A percentile compares a stretch with the other conserved stretches of the same genome.
Evolutionary conservation across 2,888 invertebrate genomes (phyloP).

Genomic region (Drosophila nr. fundita): DNA sequence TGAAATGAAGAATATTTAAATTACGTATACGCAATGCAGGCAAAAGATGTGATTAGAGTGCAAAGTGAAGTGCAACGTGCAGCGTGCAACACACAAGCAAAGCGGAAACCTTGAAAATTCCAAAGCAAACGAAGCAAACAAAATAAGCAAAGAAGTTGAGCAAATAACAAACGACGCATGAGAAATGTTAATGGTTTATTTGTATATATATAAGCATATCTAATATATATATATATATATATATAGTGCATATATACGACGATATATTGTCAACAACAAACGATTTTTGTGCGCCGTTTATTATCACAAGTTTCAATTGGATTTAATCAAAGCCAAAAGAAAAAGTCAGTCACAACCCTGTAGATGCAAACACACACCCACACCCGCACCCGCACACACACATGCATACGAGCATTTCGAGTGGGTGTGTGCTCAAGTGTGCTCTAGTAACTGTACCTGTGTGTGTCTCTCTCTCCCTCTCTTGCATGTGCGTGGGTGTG

Average conservation of each 20-base stretch:
- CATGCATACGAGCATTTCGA: conserved; percentile 5
- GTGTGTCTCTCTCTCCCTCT: not conserved
- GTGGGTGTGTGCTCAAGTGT: conserved; percentile 11
- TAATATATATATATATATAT: not conserved
- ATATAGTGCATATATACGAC: conserved; percentile 1
- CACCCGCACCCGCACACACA: not conserved
- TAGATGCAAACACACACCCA: conserved; percentile 5
- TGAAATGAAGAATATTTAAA: conserved; percentile 1
- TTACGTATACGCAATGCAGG: conserved; percentile 33
- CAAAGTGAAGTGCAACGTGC: conserved; percentile 8
- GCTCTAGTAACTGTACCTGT: conserved; percentile 82
- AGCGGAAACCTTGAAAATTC: conserved; percentile 28
- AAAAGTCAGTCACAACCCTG: conserved; percentile 66
- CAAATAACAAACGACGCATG: not conserved
- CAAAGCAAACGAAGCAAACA: not conserved
- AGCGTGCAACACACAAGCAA: not conserved
- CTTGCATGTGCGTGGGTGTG: conserved; percentile 4
- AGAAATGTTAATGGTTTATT: conserved; percentile 18
- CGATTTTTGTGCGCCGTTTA: conserved; percentile 58
- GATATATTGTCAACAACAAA: conserved; percentile 16
- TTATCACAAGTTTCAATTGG: conserved; percentile 84
- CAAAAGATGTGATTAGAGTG: conserved; percentile 15
- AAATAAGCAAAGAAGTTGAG: not conserved
- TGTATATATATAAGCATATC: conserved; percentile 11
- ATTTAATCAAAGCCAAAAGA: conserved; percentile 83